Evolutionary conservation across 2,113 vertebrate genomes (phyloP), one percentile per base, ranked within the genome.

Genomic region (Leptosomus discolor): DNA sequence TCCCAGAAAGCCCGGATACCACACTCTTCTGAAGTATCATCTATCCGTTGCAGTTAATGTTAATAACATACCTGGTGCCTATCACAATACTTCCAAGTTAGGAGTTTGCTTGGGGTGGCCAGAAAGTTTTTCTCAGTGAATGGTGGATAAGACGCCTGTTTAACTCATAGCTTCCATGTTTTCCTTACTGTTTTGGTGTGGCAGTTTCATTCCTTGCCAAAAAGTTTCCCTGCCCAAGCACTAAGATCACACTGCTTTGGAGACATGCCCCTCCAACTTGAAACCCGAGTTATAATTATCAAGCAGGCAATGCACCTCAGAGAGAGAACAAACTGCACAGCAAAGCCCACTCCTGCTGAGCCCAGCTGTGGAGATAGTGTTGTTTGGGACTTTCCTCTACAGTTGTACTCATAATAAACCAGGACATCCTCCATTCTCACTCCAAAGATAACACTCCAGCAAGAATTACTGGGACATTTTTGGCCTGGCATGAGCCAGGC

Each of bases 301-400:
- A 81, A 56, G 46, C 73, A 91, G 51, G n/a, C 32, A 19, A 37
- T 22, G 39, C 12, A 45, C 56, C 84, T 78, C 83, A 75, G 81
- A 85, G 37, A 73, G 18, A 56, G 36, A 81, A 51, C 0, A 0
- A 74, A 63, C 54, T 48, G 61, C 67, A 57, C 36, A 76, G 57
- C 45, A 81, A 91, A 92, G 58, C 84, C 53, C 41, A 18, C 14
- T 57, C 95, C 94, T 90, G 95, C 96, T 95, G 96, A 68, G 96
- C 54, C 91, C 97, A 97, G 95, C 94, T 97, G 95, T n/a, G 46
- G 77, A 82, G 39, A 60, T 15, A 50, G 15, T 34, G 36, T 12
- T 84, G 50, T 85, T 29, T 69, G 29, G 61, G 81, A 88, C 41
- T 53, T 79, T 68, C 48, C 26, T 45, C 29, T 79, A 50, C 20